phyloP scores from a whole-genome alignment of 2,113 vertebrate species.

The Origma solitaria region DNA sequence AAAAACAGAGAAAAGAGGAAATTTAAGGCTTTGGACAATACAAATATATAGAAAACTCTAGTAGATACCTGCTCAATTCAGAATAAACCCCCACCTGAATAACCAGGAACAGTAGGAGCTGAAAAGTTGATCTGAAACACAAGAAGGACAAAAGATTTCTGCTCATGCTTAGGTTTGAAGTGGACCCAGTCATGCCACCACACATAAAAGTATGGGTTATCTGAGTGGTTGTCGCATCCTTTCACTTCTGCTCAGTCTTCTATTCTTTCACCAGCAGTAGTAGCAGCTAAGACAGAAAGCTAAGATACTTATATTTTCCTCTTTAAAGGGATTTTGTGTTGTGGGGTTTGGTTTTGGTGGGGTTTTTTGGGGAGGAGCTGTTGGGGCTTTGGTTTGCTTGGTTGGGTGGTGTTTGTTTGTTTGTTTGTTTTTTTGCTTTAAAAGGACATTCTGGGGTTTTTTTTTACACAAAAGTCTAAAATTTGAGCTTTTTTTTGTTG shows the following conservation, averaged over 20 bases:
- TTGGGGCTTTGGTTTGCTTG: not conserved
- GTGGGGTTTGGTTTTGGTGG: not conserved
- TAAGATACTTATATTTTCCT: not conserved
- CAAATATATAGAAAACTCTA: not conserved
- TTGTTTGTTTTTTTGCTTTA: not conserved
- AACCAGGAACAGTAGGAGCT: not conserved
- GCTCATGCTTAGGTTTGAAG: not conserved
- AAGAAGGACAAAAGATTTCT: not conserved
- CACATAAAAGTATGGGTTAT: not conserved
- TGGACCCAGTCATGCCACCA: no score
- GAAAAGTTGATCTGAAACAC: not conserved
- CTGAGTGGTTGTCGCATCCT: not conserved
- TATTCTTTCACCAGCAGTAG: not conserved
- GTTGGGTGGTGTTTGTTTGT: not conserved
- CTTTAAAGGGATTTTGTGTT: not conserved
- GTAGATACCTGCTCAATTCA: not conserved
- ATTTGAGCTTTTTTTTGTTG: accelerated
- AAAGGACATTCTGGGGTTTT: not conserved
- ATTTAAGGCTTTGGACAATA: not conserved
- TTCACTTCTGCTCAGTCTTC: not conserved
- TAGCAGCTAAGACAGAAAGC: not conserved
- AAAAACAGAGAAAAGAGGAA: not conserved
- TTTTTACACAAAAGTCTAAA: not conserved
- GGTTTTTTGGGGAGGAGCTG: accelerated
- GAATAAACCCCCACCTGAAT: not conserved